phyloP scores from a whole-genome alignment of 2,113 vertebrate genomes.

The Struthio camelus region DNA sequence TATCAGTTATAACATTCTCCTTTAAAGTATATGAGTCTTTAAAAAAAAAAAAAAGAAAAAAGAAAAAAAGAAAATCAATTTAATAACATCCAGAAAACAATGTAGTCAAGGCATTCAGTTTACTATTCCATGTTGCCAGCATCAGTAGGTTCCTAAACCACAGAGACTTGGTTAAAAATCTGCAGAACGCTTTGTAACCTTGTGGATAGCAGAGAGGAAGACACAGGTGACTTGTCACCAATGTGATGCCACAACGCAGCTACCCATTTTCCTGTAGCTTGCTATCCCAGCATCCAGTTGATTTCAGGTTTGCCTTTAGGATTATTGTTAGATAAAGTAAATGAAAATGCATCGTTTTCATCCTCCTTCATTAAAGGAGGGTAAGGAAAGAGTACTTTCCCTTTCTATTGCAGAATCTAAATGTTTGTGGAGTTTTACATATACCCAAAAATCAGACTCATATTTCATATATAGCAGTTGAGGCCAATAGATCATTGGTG shows the following conservation, averaged over 20 bases:
- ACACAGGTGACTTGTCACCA: not conserved
- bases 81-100: constrained; percentile 31
- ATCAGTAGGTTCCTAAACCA: not conserved
- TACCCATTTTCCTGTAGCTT: not conserved
- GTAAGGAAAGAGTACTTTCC: not conserved
- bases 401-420: not conserved
- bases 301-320: not conserved
- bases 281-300: not conserved
- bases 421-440: not conserved
- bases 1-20: not conserved
- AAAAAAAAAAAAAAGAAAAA: too few relatives aligned
- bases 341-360: not conserved
- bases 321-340: not conserved
- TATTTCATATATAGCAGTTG: not conserved
- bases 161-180: not conserved
- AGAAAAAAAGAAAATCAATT: not conserved
- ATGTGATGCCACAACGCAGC: accelerated
- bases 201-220: not conserved
- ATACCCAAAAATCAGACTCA: not conserved
- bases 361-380: not conserved
- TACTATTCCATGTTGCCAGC: not conserved
- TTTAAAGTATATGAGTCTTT: not conserved
- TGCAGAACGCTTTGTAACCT: not conserved
- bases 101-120: not conserved
- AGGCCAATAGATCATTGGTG: not conserved